Conservation (phyloP, 2,797 vertebrate species). For the Pelochelys cantorii region DNA sequence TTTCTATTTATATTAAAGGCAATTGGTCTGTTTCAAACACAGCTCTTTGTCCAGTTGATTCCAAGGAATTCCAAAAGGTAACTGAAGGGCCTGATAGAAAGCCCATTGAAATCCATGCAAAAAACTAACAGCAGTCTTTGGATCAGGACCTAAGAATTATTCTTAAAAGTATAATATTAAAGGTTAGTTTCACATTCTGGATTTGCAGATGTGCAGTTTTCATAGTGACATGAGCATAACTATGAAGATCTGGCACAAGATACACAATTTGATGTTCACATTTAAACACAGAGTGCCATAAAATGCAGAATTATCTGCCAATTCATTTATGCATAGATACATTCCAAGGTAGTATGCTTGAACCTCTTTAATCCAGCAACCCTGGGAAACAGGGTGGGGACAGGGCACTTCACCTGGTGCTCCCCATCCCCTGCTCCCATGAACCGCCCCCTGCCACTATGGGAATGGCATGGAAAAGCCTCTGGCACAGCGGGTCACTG, state of each 20-base stretch:
- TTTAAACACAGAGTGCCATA: background rate
- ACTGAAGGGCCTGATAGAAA: background rate
- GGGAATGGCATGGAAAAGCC: no score
- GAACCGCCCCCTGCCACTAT: no score
- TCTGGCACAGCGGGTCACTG: no score
- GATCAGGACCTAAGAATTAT: background rate
- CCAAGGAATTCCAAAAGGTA: background rate
- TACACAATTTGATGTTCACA: background rate
- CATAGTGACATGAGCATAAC: background rate
- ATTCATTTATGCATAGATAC: slow-evolving; percentile 24
- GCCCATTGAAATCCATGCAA: background rate
- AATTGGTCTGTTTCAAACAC: background rate
- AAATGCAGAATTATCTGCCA: background rate
- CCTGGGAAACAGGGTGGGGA: no score
- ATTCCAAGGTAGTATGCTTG: background rate
- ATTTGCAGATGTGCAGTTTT: background rate
- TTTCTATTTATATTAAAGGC: background rate
- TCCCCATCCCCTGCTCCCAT: no score
- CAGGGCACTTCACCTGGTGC: no score
- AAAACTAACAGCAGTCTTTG: background rate
- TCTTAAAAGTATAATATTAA: background rate
- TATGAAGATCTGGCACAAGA: rapidly evolving
- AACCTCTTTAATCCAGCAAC: no score
- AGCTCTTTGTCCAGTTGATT: background rate
- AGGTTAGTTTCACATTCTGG: slow-evolving; percentile 12